These are phyloP conservation scores for Heliopora coerulea DNA, from an alignment of 92 coral and sea anemone species.

Conservation along the genomic window DNA sequence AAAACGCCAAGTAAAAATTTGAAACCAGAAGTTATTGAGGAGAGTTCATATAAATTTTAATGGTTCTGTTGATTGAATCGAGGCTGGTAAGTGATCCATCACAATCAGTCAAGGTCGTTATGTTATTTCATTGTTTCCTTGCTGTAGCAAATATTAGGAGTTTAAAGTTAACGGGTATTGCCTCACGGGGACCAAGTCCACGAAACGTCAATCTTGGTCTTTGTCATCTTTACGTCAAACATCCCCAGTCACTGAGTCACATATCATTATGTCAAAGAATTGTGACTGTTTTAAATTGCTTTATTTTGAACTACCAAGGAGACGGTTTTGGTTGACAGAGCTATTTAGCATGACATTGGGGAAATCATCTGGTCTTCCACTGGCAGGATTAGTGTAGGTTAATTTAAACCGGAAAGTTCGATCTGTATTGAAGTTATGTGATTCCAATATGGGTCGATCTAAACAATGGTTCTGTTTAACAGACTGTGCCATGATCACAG, in stretches of 20 bases:
- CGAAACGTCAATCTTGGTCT: neutral
- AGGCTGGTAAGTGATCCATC: conserved; percentile 10
- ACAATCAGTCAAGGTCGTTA: conserved; percentile 16
- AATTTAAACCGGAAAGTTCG: too few relatives aligned
- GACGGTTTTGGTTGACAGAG: conserved; percentile 13
- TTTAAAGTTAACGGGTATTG: neutral
- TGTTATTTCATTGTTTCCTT: neutral
- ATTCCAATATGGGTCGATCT: too few relatives aligned
- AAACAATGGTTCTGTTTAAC: too few relatives aligned
- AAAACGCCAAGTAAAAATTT: neutral
- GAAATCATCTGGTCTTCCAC: too few relatives aligned
- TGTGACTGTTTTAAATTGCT: neutral
- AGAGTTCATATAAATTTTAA: neutral
- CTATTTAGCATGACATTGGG: neutral
- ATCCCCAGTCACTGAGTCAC: neutral
- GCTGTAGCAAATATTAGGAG: neutral
- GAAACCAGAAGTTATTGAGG: neutral
- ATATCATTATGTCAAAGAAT: conserved; percentile 16
- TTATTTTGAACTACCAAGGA: conserved; percentile 6
- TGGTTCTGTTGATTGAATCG: conserved; percentile 18
- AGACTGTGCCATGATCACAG: too few relatives aligned
- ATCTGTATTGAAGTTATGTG: too few relatives aligned
- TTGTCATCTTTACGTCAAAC: neutral
- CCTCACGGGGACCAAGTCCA: neutral
- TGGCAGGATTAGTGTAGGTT: too few relatives aligned